Percentiles rank a stretch among this genome's conserved stretches.
These are phyloP conservation scores for Labia minor DNA, from an alignment of 2,888 invertebrate species.

Conservation along the genomic window DNA sequence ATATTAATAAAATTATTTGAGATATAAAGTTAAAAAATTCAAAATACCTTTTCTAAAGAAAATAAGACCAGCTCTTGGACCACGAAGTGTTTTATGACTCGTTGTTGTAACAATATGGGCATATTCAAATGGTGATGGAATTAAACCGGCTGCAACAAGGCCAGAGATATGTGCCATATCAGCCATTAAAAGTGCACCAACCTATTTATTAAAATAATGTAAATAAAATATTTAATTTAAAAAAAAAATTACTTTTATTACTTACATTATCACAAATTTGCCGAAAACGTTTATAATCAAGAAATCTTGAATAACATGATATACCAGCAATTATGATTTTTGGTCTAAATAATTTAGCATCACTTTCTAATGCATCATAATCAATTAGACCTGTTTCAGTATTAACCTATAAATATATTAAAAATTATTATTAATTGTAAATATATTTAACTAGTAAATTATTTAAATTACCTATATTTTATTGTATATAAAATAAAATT, in stretches of 20 bases:
- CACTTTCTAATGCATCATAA: conserved; percentile 74
- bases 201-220: too few species aligned
- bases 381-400: conserved; percentile 78
- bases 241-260: neutral
- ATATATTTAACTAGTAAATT: too few species aligned
- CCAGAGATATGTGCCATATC: conserved; percentile 97
- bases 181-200: conserved; percentile 76
- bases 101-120: conserved; percentile 90
- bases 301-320: conserved; percentile 83
- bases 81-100: conserved; percentile 83
- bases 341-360: conserved; percentile 79
- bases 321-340: conserved; percentile 83
- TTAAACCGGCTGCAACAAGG: conserved; percentile 76
- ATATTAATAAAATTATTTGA: neutral
- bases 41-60: conserved; percentile 72
- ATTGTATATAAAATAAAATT: too few species aligned
- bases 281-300: conserved; percentile 84
- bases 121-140: conserved; percentile 81
- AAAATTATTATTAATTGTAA: conserved; percentile 3
- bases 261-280: conserved; percentile 56
- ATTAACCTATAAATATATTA: conserved; percentile 43
- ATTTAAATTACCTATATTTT: too few species aligned
- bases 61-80: conserved; percentile 77
- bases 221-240: neutral
- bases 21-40: neutral